These are phyloP conservation scores for Mythimna lalbum DNA, from an alignment of 2,888 invertebrate species.

Conservation along the genomic window DNA sequence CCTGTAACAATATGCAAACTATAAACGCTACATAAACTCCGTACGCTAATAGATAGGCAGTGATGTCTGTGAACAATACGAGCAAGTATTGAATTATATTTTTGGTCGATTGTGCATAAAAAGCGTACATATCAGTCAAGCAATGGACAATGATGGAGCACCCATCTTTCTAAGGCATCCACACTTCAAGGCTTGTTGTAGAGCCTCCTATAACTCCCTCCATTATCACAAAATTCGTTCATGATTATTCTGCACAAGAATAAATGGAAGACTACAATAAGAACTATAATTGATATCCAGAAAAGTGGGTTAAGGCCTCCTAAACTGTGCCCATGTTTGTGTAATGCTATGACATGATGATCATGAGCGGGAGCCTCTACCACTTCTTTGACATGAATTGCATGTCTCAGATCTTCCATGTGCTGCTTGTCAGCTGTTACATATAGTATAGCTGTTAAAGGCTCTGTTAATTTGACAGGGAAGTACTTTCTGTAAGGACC, in stretches of 20 bases:
- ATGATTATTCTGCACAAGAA: constrained; percentile 98
- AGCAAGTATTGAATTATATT: constrained; percentile 50
- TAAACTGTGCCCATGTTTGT: constrained; percentile 97
- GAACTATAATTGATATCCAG: constrained; percentile 97
- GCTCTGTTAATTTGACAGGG: constrained; percentile 97
- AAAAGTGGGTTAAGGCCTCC: constrained; percentile 97
- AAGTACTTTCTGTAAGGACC: constrained; percentile 93
- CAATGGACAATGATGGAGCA: constrained; percentile 61
- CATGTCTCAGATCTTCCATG: constrained; percentile 96
- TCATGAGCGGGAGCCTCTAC: constrained; percentile 97
- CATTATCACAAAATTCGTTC: constrained; percentile 96
- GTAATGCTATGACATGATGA: constrained; percentile 96
- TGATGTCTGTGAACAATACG: constrained; percentile 50
- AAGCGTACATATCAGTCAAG: constrained; percentile 71
- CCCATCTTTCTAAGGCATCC: constrained; percentile 69
- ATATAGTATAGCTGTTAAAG: constrained; percentile 97
- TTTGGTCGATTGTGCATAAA: constrained; percentile 65
- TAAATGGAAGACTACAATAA: constrained; percentile 97
- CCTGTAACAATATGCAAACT: constrained; percentile 8
- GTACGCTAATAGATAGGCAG: constrained; percentile 47
- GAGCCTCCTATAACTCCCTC: constrained; percentile 92
- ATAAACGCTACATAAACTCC: constrained; percentile 17
- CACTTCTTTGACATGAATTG: constrained; percentile 96
- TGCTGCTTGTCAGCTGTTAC: constrained; percentile 97
- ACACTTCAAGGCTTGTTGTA: constrained; percentile 92